phyloP scores from a whole-genome alignment of 2,797 vertebrate genomes.

The Chlorospingus semifuscus region DNA sequence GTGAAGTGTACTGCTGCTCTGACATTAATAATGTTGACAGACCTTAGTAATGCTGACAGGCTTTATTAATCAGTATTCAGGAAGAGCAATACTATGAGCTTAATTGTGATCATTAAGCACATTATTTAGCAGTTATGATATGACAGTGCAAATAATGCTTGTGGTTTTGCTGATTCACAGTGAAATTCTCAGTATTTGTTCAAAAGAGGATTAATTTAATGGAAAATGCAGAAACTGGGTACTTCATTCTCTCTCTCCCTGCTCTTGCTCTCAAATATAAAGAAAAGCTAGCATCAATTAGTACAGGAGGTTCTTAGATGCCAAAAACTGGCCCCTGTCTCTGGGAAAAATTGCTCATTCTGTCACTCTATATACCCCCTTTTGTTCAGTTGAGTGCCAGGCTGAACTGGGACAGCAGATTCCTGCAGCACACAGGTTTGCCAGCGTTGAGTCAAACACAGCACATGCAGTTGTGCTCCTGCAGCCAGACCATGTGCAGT shows the following conservation, averaged over 20 bases:
- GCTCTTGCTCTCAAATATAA: neutral
- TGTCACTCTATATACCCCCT: accelerated
- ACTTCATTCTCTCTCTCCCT: neutral
- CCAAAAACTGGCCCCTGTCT: neutral
- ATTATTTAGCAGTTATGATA: neutral
- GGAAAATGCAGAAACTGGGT: neutral
- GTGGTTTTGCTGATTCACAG: conserved; percentile 38
- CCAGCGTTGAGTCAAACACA: neutral
- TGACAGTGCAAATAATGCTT: conserved; percentile 19
- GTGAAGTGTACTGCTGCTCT: neutral
- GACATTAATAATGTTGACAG: neutral
- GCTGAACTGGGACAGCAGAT: neutral
- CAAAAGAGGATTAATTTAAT: neutral
- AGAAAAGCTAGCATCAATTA: neutral
- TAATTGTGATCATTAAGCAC: conserved; percentile 21
- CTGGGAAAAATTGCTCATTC: neutral
- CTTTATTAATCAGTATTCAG: neutral
- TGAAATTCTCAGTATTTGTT: conserved; percentile 19
- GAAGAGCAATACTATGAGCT: neutral
- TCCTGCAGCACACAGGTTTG: neutral
- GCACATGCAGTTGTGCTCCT: neutral
- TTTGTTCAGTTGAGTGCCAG: neutral
- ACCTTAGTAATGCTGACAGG: neutral
- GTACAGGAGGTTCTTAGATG: neutral
- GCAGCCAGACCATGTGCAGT: accelerated